Evolutionary conservation across 2,113 vertebrate genomes (phyloP).

Genomic region (Isurus oxyrinchus): DNA sequence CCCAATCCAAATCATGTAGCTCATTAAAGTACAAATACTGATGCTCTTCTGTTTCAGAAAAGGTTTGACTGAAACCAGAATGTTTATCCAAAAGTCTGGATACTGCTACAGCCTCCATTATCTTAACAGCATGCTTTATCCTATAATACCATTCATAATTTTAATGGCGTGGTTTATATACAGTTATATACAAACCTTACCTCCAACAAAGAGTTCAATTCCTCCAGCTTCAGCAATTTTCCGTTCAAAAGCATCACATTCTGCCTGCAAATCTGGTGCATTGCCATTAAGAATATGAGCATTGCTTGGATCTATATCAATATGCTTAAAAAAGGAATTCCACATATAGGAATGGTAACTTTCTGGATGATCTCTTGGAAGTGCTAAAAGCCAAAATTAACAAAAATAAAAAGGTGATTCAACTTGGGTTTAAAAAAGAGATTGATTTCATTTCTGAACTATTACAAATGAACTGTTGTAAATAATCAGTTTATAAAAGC

Average conservation of each 20-base stretch:
- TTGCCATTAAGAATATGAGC: slow-evolving; percentile 73
- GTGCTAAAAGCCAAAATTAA: slow-evolving; percentile 52
- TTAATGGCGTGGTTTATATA: neutral
- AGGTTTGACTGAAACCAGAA: neutral
- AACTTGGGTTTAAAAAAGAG: slow-evolving; percentile 14
- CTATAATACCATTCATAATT: neutral
- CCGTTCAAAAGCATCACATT: slow-evolving; percentile 70
- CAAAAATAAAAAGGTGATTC: slow-evolving; percentile 40
- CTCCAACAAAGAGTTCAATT: slow-evolving; percentile 74
- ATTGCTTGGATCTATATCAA: slow-evolving; percentile 71
- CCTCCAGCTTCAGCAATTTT: slow-evolving; percentile 72
- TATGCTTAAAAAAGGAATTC: slow-evolving; percentile 76
- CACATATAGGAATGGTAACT: slow-evolving; percentile 78
- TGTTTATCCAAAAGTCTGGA: neutral
- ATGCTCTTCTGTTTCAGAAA: neutral
- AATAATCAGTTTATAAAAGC: neutral
- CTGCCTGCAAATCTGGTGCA: slow-evolving; percentile 62
- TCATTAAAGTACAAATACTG: neutral
- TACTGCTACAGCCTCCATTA: neutral
- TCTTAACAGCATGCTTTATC: neutral
- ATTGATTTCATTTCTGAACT: slow-evolving; percentile 34
- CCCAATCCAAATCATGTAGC: neutral
- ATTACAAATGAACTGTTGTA: neutral
- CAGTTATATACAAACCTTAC: slow-evolving; percentile 45
- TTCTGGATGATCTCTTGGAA: slow-evolving; percentile 71